phyloP scores from a whole-genome alignment of 2,113 vertebrate species.

The Rafetus swinhoei region DNA sequence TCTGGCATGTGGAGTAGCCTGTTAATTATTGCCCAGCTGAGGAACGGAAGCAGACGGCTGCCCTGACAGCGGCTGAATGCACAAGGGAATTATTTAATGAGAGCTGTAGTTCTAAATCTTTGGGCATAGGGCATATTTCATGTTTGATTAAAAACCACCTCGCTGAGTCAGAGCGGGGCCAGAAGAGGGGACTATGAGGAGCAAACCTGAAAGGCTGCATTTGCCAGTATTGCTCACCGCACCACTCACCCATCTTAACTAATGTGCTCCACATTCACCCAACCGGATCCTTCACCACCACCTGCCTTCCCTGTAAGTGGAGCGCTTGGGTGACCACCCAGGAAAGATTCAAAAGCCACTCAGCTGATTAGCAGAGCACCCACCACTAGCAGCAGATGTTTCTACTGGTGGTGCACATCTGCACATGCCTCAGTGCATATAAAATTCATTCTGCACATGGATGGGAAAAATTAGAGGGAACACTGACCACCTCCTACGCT shows the following conservation, averaged over 20 bases:
- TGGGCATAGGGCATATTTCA: fast-evolving
- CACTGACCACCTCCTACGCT: background rate
- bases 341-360: no score
- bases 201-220: background rate
- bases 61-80: background rate
- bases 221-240: background rate
- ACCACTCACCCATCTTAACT: background rate
- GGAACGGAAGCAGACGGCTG: background rate
- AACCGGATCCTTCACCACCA: fast-evolving
- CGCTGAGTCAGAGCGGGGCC: no score
- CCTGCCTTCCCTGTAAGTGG: no score
- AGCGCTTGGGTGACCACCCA: no score
- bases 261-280: fast-evolving
- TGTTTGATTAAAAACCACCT: fast-evolving
- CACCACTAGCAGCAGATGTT: no score
- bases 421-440: no score
- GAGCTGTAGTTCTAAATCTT: background rate
- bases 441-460: no score
- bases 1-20: fast-evolving
- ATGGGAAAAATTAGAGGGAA: no score
- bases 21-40: fast-evolving
- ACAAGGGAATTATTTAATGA: fast-evolving
- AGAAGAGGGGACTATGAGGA: no score
- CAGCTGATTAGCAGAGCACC: no score
- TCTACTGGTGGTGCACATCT: no score